Evolutionary conservation across 2,888 invertebrate genomes (phyloP).

Genomic region (Drosophila pseudotakahashii): DNA sequence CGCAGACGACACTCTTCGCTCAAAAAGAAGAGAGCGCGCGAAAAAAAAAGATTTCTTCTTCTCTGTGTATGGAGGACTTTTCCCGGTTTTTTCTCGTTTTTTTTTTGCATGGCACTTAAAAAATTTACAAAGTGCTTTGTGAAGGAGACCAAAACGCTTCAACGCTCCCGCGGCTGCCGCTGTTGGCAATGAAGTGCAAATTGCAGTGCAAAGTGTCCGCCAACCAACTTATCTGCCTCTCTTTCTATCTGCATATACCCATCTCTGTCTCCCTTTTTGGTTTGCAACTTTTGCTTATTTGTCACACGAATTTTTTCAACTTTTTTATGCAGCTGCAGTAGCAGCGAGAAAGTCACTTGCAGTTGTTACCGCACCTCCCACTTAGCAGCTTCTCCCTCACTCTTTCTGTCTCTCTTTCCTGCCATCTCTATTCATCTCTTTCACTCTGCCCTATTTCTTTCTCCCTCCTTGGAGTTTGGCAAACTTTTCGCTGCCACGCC

Average conservation of each 20-base stretch:
- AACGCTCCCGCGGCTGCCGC: slow-evolving; percentile 52
- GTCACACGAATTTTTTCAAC: slow-evolving; percentile 58
- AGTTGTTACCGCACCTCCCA: slow-evolving; percentile 43
- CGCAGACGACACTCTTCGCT: slow-evolving; percentile 46
- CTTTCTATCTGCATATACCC: slow-evolving; percentile 15
- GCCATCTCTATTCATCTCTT: neutral
- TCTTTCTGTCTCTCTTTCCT: neutral
- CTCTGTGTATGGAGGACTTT: slow-evolving; percentile 8
- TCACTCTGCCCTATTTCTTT: neutral
- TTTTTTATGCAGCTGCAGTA: slow-evolving; percentile 40
- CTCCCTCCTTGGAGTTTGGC: slow-evolving; percentile 39
- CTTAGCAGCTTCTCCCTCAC: neutral
- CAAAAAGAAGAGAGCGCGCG: slow-evolving; percentile 16
- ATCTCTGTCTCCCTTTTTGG: slow-evolving; percentile 32
- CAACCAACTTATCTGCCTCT: slow-evolving; percentile 10
- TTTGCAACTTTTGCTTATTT: slow-evolving; percentile 72
- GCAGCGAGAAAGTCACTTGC: slow-evolving; percentile 59
- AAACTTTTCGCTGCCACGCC: slow-evolving; percentile 54
- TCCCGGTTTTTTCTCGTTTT: slow-evolving; percentile 1
- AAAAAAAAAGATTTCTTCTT: slow-evolving; percentile 14
- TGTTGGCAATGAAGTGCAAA: slow-evolving; percentile 77
- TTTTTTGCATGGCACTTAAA: slow-evolving; percentile 69
- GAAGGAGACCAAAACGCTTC: slow-evolving; percentile 51
- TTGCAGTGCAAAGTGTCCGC: slow-evolving; percentile 74
- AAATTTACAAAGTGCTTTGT: slow-evolving; percentile 75